Evolutionary conservation across 2,113 vertebrate genomes (phyloP).

Genomic region (Ctenomys sociabilis): DNA sequence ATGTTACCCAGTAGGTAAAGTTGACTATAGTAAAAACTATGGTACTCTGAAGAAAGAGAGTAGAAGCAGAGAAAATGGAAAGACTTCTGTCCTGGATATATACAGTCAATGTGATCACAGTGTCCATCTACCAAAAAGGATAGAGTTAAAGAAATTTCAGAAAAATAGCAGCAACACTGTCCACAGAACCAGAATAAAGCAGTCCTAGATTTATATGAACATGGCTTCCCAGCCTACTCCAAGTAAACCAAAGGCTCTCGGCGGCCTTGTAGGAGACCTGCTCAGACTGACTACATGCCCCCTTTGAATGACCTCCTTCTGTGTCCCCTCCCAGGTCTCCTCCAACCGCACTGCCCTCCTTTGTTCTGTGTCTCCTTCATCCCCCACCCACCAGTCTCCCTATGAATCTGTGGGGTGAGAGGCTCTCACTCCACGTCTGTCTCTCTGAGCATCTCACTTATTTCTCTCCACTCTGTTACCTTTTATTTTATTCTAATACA

Average conservation of each 20-base stretch:
- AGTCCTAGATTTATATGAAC: not conserved
- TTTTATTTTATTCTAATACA: no score
- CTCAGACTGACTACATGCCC: accelerated
- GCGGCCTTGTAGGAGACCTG: not conserved
- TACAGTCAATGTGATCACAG: not conserved
- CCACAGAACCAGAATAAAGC: not conserved
- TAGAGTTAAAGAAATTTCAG: not conserved
- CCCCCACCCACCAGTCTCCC: accelerated
- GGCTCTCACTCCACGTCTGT: no score
- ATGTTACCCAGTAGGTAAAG: not conserved
- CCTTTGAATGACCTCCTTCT: not conserved
- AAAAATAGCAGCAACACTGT: not conserved
- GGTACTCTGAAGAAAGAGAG: not conserved
- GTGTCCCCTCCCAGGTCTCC: not conserved
- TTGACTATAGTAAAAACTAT: not conserved
- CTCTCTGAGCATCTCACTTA: accelerated
- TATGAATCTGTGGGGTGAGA: not conserved
- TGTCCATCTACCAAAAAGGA: not conserved
- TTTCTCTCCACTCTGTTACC: not conserved
- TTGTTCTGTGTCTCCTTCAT: not conserved
- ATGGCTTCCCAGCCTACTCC: not conserved
- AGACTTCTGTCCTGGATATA: not conserved
- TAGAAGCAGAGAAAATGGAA: not conserved
- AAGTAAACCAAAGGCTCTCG: not conserved
- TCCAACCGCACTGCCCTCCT: not conserved